Conservation (phyloP, 2,888 invertebrate genomes). For the Protonemura montana region DNA sequence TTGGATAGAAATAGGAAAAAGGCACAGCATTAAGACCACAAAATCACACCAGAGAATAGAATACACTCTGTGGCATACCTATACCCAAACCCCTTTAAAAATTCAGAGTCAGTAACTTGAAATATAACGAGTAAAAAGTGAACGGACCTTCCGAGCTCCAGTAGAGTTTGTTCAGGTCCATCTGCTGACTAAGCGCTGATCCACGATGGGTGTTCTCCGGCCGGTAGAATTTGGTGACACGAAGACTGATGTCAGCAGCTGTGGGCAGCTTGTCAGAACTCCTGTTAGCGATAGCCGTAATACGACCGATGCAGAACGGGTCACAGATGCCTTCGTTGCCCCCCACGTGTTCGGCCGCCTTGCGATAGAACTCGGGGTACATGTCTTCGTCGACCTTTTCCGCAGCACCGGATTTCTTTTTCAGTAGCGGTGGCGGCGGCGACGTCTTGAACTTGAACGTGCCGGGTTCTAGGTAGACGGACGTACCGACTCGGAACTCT, state of each 20-base stretch:
- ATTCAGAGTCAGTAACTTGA: too few relatives aligned
- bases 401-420: conserved; percentile 49
- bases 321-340: conserved; percentile 77
- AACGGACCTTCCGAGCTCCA: conserved; percentile 76
- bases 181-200: conserved; percentile 63
- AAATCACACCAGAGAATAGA: too few relatives aligned
- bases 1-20: too few relatives aligned
- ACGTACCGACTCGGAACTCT: conserved; percentile 71
- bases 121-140: too few relatives aligned
- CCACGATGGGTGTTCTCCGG: conserved; percentile 77
- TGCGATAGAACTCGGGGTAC: conserved; percentile 83
- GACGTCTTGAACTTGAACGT: conserved; percentile 65
- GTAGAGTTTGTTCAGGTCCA: conserved; percentile 77
- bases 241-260: conserved; percentile 69
- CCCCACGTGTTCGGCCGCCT: conserved; percentile 71
- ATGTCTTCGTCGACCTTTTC: conserved; percentile 71
- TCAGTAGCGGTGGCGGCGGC: conserved; percentile 45
- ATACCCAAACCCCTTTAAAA: too few relatives aligned
- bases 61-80: too few relatives aligned
- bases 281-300: conserved; percentile 68
- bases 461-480: conserved; percentile 73
- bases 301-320: conserved; percentile 77
- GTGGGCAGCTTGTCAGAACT: conserved; percentile 64
- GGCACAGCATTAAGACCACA: too few relatives aligned
- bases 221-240: conserved; percentile 74